Base-by-base conservation (phyloP, 2,797 vertebrate species). In the Gymnothorax reevesii region DNA sequence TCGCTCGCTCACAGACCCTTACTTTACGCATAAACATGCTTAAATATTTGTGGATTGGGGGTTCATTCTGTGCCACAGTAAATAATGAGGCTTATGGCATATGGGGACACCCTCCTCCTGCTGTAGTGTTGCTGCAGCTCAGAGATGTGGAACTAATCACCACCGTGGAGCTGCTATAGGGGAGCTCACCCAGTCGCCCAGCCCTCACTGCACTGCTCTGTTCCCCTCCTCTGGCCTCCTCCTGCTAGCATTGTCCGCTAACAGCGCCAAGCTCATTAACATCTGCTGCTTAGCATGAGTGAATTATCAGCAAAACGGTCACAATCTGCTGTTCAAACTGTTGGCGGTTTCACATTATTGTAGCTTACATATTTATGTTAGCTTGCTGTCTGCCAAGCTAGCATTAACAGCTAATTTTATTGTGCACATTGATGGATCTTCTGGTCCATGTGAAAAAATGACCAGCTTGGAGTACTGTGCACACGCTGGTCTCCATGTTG, bases 101-200 rank as follows among this genome's bases (percentile, higher is more conserved):
- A 17, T 1, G 25, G 12, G 49, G 49, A 49, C 49, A 49, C 42
- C 42, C 33, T 20, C 54, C 13, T 79, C 13, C 75, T 54, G 5
- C 75, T 20, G 75, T 52, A 42, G 54, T 79, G 75, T 79, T 22
- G 75, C 6, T 20, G 75, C 42, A 79, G 49, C 75, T 79, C 75
- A 79, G 75, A 79, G 49, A 79, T 79, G 75, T 79, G 54, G 42
- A 20, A 79, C 75, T 79, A 79, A 79, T 79, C 15, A 79, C 75
- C 75, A 52, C 75, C 33, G 13, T 54, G 75, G 75, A 79, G 75
- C 75, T 52, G 75, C 27, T 52, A 17, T 2, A 9, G 75, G 20
- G 49, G 7, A 79, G 49, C 27, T 79, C 42, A 20, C 49, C 75
- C 33, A 22, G 49, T 13, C 75, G 6, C 75, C 7, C 27, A 49